These are phyloP conservation scores for Daboia siamensis DNA, from an alignment of 2,113 vertebrate species.

Conservation along the genomic window DNA sequence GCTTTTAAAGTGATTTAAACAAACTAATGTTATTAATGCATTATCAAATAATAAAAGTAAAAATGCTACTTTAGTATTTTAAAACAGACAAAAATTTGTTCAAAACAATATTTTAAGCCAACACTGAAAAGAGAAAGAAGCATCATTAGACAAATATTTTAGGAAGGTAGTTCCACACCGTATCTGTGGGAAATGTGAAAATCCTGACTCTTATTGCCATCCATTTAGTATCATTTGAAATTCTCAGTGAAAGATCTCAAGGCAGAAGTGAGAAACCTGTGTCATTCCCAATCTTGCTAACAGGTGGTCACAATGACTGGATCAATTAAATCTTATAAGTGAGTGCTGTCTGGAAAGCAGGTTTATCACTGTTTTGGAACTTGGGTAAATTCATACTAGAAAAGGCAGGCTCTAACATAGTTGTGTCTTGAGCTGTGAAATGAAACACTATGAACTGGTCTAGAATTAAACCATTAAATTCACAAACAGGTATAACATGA, in stretches of 20 bases:
- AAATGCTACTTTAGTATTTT: not conserved
- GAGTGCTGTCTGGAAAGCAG: not conserved
- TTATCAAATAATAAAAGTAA: not conserved
- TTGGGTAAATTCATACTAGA: not conserved
- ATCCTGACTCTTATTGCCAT: not conserved
- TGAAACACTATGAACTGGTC: not conserved
- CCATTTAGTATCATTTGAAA: not conserved
- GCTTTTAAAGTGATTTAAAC: not conserved
- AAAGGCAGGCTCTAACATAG: not conserved
- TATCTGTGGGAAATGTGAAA: not conserved
- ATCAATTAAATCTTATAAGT: not conserved
- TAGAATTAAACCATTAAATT: not conserved
- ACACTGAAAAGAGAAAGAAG: not conserved
- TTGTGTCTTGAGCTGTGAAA: not conserved
- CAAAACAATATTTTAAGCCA: not conserved
- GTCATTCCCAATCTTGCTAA: not conserved
- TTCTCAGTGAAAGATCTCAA: not conserved
- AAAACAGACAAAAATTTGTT: not conserved
- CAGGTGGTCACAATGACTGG: not conserved
- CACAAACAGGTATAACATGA: not conserved
- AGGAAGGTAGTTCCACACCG: not conserved
- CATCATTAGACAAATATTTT: not conserved
- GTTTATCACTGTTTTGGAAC: not conserved
- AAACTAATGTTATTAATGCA: not conserved
- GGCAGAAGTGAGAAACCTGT: not conserved